Evolutionary conservation across 1,140 invertebrate species (phyloP), one percentile per base, ranked within the genome.

Genomic region (Intoshia linei): DNA sequence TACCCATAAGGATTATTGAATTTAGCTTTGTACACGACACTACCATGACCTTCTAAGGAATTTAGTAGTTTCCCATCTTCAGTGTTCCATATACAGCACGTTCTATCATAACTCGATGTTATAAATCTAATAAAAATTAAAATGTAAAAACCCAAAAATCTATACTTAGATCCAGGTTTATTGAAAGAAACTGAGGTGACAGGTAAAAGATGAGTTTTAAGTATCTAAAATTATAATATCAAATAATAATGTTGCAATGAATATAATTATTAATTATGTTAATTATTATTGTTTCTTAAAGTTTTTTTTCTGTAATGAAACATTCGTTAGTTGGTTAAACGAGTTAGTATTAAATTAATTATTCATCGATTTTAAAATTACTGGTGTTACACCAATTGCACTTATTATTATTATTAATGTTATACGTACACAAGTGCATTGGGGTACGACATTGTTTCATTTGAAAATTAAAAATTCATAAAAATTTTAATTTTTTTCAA

Each of bases 41-140:
- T 74, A 38, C 68, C 65, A 47, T 76, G 73, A 18, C 72, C 72
- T 25, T 64, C 53, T 10, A 75, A 60, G 27, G 68, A 66, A 46
- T 66, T 61, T 43, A 69, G 49, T 47, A 73, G 70, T 36, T 61
- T 59, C 23, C 71, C 71, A n/a, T 63, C 62, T 35, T 68, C 65
- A 40, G 71, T 67, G 49, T 72, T 65, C 68, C 73, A 74, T 39
- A 75, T 59, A 52, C 72, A 73, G 54, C 72, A 74, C n/a, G 72
- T 74, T 45, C 72, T 56, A 51, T 76, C 72, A 50, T 74, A 75
- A 52, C 72, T 74, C 33, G 71, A 72, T 1, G 72, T 71, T 34
- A 74, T 52, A 53, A 71, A 74, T 50, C 71, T 74, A 48, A 18
- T 47, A 49, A 37, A 40, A 31, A 50, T 40, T 44, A 4, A 30